These are phyloP conservation scores for Parotia lawesii DNA, from an alignment of 2,113 vertebrate species.

Conservation along the genomic window DNA sequence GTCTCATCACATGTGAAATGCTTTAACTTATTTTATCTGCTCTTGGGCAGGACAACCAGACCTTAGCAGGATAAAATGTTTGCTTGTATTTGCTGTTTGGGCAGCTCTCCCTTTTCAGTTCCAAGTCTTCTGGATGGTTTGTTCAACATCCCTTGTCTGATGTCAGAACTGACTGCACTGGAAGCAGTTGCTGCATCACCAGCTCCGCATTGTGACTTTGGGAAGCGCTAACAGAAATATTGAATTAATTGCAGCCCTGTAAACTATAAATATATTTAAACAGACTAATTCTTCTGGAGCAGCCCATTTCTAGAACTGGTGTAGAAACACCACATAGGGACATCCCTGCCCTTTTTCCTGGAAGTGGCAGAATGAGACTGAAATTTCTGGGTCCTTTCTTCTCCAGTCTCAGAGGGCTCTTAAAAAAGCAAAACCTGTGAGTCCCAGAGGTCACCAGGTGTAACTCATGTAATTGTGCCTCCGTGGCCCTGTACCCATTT, in stretches of 20 bases:
- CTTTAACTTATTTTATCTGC: neutral
- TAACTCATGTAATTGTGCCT: neutral
- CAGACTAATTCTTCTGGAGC: neutral
- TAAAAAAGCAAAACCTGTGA: neutral
- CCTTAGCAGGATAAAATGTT: neutral
- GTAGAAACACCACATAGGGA: accelerated
- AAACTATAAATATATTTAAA: neutral
- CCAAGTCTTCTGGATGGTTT: neutral
- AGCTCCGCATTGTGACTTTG: accelerated
- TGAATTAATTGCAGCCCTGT: neutral
- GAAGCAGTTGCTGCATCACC: neutral
- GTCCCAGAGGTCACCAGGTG: neutral
- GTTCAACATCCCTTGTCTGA: neutral
- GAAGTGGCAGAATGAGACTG: neutral
- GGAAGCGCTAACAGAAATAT: neutral
- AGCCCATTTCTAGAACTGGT: neutral
- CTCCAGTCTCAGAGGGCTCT: neutral
- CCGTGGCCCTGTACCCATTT: accelerated
- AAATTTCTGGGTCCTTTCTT: neutral
- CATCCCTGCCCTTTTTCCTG: neutral
- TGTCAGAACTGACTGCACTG: neutral
- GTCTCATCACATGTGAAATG: neutral
- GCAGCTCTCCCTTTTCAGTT: neutral
- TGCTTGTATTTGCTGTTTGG: neutral
- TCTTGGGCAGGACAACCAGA: neutral